Evolutionary conservation across 2,797 vertebrate species (phyloP), one percentile per base, ranked within the genome.

Genomic region (Vipera latastei): DNA sequence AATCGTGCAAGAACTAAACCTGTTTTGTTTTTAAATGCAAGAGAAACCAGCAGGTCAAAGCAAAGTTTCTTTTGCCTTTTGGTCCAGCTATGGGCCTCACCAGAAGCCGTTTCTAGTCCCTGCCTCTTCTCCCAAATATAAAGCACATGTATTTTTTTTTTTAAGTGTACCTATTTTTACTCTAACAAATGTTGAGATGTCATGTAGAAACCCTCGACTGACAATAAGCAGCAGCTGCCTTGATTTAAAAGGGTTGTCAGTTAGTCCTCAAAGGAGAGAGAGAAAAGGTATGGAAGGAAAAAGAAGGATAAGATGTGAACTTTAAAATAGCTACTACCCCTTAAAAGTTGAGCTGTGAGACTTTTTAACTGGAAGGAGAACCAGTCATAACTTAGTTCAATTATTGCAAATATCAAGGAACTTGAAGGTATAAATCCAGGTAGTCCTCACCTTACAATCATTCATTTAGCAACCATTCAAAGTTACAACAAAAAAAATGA

Each of bases 171-270:
- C 92, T 93, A 91, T 93, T 93, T 93, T 91, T 93, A 93, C 87
- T 55, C 90, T 91, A 93, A 93, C 90, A 91, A 93, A 93, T 93
- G 92, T 88, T 93, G 69, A 57, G 65, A 91, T 78, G 90, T 91
- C 86, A 91, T n/a, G 57, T 63, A 55, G 89, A 89, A 91, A 69
- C 65, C 32, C 85, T 12, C 1, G 32, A 87, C 25, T 91, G 90
- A 91, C 92, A 93, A 93, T 93, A 91, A 83, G n/a, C 69, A 93
- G 57, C 90, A 93, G 92, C 92, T 93, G 90, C 69, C 51, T 13
- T 7, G 20, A 69, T 16, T 89, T 69, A 11, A 90, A 90, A 86
- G 60, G 32, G 18, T 51, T 90, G 60, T n/a, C 83, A 6, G 53
- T 28, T 25, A 57, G 59, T 53, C 57, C 44, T 61, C 28, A 86